These are phyloP conservation scores for Octonoba sinensis DNA, from an alignment of 2,888 invertebrate genomes.

Conservation along the genomic window DNA sequence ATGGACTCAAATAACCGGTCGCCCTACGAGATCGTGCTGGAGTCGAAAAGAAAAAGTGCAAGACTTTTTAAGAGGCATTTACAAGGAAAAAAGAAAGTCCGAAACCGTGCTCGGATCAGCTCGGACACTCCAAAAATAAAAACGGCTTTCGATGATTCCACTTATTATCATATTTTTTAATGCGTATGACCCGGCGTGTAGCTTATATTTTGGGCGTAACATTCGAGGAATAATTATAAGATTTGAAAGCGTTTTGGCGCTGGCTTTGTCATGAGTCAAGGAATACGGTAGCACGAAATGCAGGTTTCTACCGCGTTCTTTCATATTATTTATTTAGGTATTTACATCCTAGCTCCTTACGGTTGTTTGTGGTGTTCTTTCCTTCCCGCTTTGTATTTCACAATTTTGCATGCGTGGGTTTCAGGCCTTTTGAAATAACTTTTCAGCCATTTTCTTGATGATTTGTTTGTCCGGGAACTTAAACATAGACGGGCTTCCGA, in stretches of 20 bases:
- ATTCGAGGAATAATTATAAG: slow-evolving; percentile 35
- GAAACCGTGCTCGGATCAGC: neutral
- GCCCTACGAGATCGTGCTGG: slow-evolving; percentile 5
- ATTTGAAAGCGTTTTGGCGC: slow-evolving; percentile 10
- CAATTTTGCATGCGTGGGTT: neutral
- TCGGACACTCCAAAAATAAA: neutral
- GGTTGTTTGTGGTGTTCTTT: slow-evolving; percentile 1
- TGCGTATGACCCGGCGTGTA: slow-evolving; percentile 3
- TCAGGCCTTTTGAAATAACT: slow-evolving; percentile 1
- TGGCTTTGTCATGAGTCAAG: slow-evolving; percentile 10
- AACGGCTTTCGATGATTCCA: slow-evolving; percentile 1
- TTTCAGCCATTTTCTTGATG: slow-evolving; percentile 2
- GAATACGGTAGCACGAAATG: slow-evolving; percentile 49
- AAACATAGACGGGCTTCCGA: slow-evolving; percentile 30
- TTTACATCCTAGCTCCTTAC: slow-evolving; percentile 24
- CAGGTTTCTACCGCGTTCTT: slow-evolving; percentile 33
- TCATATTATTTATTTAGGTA: slow-evolving; percentile 29
- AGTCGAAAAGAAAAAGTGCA: slow-evolving; percentile 20
- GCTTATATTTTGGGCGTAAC: slow-evolving; percentile 40
- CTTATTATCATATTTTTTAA: slow-evolving; percentile 40
- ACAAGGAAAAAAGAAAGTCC: slow-evolving; percentile 1
- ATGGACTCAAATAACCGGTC: slow-evolving; percentile 59
- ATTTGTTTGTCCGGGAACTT: slow-evolving; percentile 17
- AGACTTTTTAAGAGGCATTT: slow-evolving; percentile 18
- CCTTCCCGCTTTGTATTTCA: slow-evolving; percentile 3